Percentiles rank a stretch among this genome's conserved stretches.
phyloP scores from a whole-genome alignment of 2,888 invertebrate species.

The Melieria crassipennis region DNA sequence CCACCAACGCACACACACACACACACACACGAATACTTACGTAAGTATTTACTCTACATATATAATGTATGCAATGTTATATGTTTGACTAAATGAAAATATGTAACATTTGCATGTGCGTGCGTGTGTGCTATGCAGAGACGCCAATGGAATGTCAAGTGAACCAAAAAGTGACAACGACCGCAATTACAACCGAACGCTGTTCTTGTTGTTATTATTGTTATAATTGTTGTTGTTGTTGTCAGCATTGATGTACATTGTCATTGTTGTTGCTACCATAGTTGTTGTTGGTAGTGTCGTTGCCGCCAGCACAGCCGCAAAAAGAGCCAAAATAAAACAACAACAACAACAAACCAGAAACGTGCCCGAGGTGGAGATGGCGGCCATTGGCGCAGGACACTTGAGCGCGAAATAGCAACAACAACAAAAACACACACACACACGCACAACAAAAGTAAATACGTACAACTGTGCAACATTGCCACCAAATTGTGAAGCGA shows the following conservation, averaged over 20 bases:
- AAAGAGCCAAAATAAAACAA: too few relatives aligned
- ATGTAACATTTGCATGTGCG: constrained; percentile 3
- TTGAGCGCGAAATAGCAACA: too few relatives aligned
- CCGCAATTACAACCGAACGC: neutral
- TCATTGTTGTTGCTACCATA: too few relatives aligned
- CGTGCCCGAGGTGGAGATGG: too few relatives aligned
- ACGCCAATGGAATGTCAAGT: constrained; percentile 21
- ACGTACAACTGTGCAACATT: neutral
- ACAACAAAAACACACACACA: too few relatives aligned
- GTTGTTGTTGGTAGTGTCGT: too few relatives aligned
- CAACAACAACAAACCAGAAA: too few relatives aligned
- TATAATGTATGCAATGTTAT: neutral
- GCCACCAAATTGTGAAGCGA: too few relatives aligned
- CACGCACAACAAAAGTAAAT: too few relatives aligned
- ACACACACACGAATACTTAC: neutral
- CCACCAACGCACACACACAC: constrained; percentile 3
- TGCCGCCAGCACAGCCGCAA: too few relatives aligned
- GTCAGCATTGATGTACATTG: neutral
- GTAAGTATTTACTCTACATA: neutral
- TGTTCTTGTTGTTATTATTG: constrained; percentile 1
- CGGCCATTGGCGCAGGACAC: too few relatives aligned
- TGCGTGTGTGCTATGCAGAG: constrained; percentile 12
- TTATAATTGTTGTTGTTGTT: constrained; percentile 1
- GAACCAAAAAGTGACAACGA: constrained; percentile 20
- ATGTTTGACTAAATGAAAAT: neutral